Evolutionary conservation across 2,113 vertebrate genomes (phyloP).

Genomic region (Capreolus pygargus): DNA sequence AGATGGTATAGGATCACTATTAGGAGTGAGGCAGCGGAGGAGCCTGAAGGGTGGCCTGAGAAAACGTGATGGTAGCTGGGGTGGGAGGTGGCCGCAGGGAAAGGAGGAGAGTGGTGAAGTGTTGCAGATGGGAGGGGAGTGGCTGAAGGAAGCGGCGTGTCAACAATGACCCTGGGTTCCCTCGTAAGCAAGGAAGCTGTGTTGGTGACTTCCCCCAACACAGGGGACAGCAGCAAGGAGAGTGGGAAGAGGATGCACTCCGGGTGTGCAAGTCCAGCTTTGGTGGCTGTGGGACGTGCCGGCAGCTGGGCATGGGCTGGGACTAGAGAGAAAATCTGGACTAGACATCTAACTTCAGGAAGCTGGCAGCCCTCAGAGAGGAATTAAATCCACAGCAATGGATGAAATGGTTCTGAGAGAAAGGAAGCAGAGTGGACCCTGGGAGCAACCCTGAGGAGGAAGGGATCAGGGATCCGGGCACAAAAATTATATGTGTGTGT

Average conservation of each 20-base stretch:
- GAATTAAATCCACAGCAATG: background rate
- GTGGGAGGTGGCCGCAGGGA: background rate
- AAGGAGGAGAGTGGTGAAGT: background rate
- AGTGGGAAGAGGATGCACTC: background rate
- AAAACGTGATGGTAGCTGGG: background rate
- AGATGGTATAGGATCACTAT: background rate
- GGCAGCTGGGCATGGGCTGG: background rate
- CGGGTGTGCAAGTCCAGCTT: background rate
- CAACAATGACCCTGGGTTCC: background rate
- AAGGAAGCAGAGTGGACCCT: no score
- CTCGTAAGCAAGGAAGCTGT: background rate
- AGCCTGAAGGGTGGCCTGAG: background rate
- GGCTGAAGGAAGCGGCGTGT: background rate
- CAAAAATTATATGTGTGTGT: background rate
- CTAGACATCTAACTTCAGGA: background rate
- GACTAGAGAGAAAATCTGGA: slow-evolving; percentile 7
- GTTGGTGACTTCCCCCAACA: background rate
- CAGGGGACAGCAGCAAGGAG: background rate
- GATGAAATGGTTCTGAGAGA: background rate
- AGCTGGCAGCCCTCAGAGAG: background rate
- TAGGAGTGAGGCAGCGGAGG: background rate
- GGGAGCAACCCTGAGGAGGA: background rate
- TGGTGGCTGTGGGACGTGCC: background rate
- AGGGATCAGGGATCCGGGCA: background rate
- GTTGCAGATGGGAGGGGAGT: background rate